Conservation (phyloP, 2,113 vertebrate species). For the Silurus glanis region DNA sequence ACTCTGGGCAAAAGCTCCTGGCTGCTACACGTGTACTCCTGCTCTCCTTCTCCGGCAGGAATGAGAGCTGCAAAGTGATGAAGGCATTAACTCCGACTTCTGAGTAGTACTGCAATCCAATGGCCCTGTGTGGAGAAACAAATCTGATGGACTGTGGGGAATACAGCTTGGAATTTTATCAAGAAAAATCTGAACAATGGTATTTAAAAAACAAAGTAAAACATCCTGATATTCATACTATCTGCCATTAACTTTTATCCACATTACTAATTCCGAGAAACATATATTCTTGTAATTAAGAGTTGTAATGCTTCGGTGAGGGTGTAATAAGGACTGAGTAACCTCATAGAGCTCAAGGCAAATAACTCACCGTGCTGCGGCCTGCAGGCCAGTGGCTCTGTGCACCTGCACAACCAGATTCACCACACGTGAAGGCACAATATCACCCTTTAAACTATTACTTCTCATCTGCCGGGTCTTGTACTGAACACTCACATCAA, state of each 20-base stretch:
- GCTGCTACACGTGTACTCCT: conserved; percentile 74
- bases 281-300: neutral
- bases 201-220: neutral
- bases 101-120: conserved; percentile 76
- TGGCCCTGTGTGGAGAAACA: conserved; percentile 65
- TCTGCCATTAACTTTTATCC: neutral
- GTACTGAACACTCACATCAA: conserved; percentile 85
- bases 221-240: neutral
- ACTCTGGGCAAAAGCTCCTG: conserved; percentile 86
- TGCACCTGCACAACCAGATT: conserved; percentile 82
- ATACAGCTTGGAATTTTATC: neutral
- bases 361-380: conserved; percentile 82
- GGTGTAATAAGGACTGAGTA: neutral
- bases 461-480: conserved; percentile 66
- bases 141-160: neutral
- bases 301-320: neutral
- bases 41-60: conserved; percentile 75
- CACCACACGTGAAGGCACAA: conserved; percentile 70
- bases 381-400: conserved; percentile 87
- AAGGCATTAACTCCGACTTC: conserved; percentile 83
- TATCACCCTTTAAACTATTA: conserved; percentile 56
- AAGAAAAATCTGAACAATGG: neutral
- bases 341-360: neutral
- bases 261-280: neutral
- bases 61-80: conserved; percentile 78